These are phyloP conservation scores for Taphrorychus bicolor DNA, from an alignment of 2,888 invertebrate genomes.

Conservation along the genomic window DNA sequence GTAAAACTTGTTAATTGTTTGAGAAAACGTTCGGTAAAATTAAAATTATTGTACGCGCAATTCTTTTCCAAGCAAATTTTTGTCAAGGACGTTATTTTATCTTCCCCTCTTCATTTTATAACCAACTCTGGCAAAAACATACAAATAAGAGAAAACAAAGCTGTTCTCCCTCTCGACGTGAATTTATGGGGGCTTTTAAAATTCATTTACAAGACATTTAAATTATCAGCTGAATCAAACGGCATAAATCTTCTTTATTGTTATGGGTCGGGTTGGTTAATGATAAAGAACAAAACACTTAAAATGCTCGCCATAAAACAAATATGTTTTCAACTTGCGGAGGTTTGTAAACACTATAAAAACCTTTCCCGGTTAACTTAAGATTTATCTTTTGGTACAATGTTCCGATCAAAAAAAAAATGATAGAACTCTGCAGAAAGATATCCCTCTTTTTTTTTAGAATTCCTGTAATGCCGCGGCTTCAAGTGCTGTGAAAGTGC, in stretches of 20 bases:
- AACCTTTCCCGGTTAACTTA: not conserved
- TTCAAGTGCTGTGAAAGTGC: not conserved
- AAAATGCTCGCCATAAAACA: conserved; percentile 21
- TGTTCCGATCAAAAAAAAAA: not conserved
- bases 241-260: conserved; percentile 36
- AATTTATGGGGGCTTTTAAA: conserved; percentile 37
- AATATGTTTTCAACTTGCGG: conserved; percentile 15
- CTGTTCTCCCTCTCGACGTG: conserved; percentile 10
- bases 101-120: too few relatives aligned
- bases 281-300: conserved; percentile 32
- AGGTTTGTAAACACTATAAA: conserved; percentile 27
- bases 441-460: not conserved
- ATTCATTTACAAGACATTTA: conserved; percentile 34
- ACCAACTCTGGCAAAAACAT: conserved; percentile 2
- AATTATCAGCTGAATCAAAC: conserved; percentile 36
- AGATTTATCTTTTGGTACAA: not conserved
- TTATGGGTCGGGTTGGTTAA: conserved; percentile 30
- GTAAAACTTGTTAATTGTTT: not conserved
- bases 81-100: too few relatives aligned
- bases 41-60: not conserved
- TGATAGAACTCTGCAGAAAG: not conserved
- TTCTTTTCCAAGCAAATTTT: too few relatives aligned
- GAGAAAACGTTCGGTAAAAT: not conserved
- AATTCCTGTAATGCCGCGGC: too few relatives aligned
- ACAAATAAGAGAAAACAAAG: not conserved